phyloP scores from a whole-genome alignment of 2,113 vertebrate genomes.

The Oncorhynchus keta region DNA sequence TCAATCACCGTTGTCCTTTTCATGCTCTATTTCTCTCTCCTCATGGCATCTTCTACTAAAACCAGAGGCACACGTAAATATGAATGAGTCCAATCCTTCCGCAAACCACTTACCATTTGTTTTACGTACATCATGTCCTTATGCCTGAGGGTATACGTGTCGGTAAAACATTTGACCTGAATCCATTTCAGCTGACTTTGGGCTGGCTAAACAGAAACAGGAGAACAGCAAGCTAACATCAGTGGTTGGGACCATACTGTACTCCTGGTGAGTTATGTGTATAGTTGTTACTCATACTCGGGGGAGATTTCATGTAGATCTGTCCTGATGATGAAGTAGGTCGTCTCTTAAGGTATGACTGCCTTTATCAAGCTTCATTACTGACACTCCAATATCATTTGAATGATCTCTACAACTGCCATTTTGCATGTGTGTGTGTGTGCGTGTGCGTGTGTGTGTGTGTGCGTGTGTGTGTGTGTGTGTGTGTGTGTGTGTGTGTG shows the following conservation, averaged over 20 bases:
- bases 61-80: not conserved
- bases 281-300: not conserved
- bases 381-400: no score
- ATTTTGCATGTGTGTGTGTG: not conserved
- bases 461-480: slow-evolving; percentile 13
- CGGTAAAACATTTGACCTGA: not conserved
- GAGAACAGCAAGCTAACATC: slow-evolving; percentile 86
- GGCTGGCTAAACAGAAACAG: slow-evolving; percentile 90
- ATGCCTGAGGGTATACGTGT: no score
- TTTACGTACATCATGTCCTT: not conserved
- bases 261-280: slow-evolving; percentile 80
- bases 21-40: not conserved
- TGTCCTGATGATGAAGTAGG: not conserved
- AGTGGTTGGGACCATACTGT: slow-evolving; percentile 88
- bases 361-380: no score
- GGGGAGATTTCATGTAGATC: not conserved
- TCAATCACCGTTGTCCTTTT: slow-evolving; percentile 10
- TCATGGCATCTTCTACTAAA: not conserved
- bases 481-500: slow-evolving; percentile 19
- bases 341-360: no score
- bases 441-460: not conserved
- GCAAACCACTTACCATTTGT: not conserved
- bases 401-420: no score
- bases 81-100: not conserved
- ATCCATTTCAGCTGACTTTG: slow-evolving; percentile 82